A percentile compares a stretch with the other conserved stretches of the same genome.
Conservation (phyloP, 2,797 vertebrate species). For the Liparis tanakae region DNA sequence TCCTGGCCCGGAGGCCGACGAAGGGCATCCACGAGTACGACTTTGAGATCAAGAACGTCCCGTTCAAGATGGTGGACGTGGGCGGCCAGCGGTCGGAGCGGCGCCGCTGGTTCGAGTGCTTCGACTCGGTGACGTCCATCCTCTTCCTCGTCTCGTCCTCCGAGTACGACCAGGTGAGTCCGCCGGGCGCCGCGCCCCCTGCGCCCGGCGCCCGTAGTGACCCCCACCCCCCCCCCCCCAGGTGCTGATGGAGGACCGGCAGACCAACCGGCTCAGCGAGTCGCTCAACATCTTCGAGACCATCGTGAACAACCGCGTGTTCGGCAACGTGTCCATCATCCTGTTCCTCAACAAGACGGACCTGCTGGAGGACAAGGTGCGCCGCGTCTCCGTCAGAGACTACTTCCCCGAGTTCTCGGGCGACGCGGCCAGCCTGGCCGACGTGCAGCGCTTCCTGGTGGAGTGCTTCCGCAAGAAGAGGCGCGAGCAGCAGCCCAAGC, state of each 20-base stretch:
- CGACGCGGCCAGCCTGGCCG: conserved; percentile 86
- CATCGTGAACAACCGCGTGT: conserved; percentile 97
- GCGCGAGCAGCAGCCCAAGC: conserved; percentile 96
- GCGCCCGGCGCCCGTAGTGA: too few species aligned
- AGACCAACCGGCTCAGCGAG: conserved; percentile 94
- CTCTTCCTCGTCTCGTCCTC: conserved; percentile 97
- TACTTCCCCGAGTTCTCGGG: conserved; percentile 94
- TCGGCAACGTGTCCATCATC: conserved; percentile 98
- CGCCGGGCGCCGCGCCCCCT: too few species aligned
- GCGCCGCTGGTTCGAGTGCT: conserved; percentile 97
- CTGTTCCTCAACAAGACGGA: conserved; percentile 99
- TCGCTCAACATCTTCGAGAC: conserved; percentile 99
- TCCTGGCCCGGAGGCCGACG: conserved; percentile 94
- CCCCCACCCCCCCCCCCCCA: conserved; percentile 15
- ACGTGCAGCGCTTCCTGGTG: conserved; percentile 95
- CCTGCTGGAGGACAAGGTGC: conserved; percentile 96
- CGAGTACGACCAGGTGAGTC: conserved; percentile 91
- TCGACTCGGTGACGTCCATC: conserved; percentile 96
- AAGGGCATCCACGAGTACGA: conserved; percentile 98
- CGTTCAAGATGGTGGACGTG: conserved; percentile 98
- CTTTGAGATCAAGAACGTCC: conserved; percentile 97
- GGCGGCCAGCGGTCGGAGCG: conserved; percentile 95
- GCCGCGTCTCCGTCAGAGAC: conserved; percentile 94
- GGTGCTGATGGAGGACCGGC: conserved; percentile 98
- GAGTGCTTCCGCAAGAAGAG: conserved; percentile 95